phyloP scores from a whole-genome alignment of 2,797 vertebrate genomes.

The Lates japonicus region DNA sequence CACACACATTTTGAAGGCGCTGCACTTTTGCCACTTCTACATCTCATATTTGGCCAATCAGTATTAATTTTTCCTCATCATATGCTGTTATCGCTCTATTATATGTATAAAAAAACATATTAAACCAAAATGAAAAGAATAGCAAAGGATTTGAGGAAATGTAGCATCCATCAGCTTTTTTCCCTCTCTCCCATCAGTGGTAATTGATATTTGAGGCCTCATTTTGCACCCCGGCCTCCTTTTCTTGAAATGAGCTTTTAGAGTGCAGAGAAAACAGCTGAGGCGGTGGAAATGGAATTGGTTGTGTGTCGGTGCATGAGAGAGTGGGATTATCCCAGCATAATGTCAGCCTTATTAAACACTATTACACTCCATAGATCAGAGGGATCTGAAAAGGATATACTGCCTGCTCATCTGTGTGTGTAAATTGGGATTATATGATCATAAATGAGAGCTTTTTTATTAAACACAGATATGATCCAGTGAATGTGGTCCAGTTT shows the following conservation, averaged over 20 bases:
- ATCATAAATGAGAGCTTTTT: constrained; percentile 57
- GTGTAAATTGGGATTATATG: constrained; percentile 67
- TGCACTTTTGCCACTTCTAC: constrained; percentile 32
- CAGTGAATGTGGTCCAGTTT: constrained; percentile 31
- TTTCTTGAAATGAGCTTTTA: constrained; percentile 82
- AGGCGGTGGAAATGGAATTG: constrained; percentile 85
- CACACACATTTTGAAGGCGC: constrained; percentile 19
- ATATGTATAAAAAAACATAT: constrained; percentile 65
- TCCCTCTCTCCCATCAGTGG: constrained; percentile 65
- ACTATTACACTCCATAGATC: constrained; percentile 83
- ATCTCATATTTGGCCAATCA: constrained; percentile 55
- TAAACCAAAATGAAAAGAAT: constrained; percentile 76
- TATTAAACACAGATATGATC: constrained; percentile 43
- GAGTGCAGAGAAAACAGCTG: constrained; percentile 79
- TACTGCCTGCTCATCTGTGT: constrained; percentile 65
- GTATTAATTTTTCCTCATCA: constrained; percentile 65
- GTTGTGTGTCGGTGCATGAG: constrained; percentile 85
- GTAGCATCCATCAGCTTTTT: constrained; percentile 79
- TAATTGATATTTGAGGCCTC: constrained; percentile 85
- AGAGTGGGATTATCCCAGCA: constrained; percentile 82
- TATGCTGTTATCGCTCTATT: constrained; percentile 64
- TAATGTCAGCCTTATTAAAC: constrained; percentile 87
- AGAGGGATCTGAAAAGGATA: constrained; percentile 74
- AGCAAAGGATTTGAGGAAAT: constrained; percentile 74
- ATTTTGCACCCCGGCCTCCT: constrained; percentile 69